Conservation (phyloP, 2,797 vertebrate species). For the Poeciliopsis paucimaculata region DNA sequence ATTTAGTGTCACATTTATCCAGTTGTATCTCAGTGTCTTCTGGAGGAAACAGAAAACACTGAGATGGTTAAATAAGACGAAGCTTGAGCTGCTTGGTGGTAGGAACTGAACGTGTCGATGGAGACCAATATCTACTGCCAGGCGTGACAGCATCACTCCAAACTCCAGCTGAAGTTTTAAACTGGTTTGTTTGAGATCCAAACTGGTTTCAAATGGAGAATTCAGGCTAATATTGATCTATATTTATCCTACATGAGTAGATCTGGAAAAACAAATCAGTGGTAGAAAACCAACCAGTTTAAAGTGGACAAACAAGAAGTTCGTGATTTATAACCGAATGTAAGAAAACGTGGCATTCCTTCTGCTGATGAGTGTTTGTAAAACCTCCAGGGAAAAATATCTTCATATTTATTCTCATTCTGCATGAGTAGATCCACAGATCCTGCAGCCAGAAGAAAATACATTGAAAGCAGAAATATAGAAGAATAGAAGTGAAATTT, state of each 20-base stretch:
- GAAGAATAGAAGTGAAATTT: neutral
- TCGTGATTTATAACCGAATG: neutral
- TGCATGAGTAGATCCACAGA: neutral
- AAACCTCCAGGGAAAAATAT: neutral
- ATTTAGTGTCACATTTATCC: neutral
- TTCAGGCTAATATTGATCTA: neutral
- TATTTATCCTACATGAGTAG: neutral
- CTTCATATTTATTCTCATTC: neutral
- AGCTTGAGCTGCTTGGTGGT: neutral
- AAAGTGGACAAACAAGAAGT: neutral
- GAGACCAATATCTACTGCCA: too few species aligned
- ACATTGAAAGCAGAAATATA: neutral
- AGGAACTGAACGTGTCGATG: neutral
- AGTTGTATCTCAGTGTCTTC: neutral
- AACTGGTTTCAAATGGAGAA: too few species aligned
- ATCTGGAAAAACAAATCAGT: neutral
- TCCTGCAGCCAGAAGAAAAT: neutral
- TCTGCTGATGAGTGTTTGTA: neutral
- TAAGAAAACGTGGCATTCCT: neutral
- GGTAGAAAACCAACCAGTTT: neutral
- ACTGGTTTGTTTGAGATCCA: too few species aligned
- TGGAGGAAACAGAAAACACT: neutral
- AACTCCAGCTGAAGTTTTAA: too few species aligned
- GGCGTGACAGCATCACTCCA: too few species aligned
- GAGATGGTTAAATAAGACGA: neutral